Base-by-base conservation (phyloP, 2,888 invertebrate species). In the Ophion obscuratus region DNA sequence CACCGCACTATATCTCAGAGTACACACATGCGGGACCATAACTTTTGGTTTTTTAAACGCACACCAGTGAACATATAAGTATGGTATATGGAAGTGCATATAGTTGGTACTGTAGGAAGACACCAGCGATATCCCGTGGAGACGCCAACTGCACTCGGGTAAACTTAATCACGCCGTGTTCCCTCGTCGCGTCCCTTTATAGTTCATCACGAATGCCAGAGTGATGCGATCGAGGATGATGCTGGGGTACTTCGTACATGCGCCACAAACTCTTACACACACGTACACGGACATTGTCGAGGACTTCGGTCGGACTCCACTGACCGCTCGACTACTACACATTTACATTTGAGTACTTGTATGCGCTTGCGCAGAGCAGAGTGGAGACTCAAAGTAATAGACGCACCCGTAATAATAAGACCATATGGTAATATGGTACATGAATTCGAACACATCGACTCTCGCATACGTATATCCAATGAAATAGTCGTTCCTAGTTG, bases 101-200 rank as follows among this genome's bases (percentile, higher is more conserved):
- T 66, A 57, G 59, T 59, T 68, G 53, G 44, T 64, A 59, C 31
- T 44, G 53, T 66, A 71, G 76, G 44, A 84, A 81, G 66, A 77
- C 14, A 57, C 62, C 24, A 17, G 62, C 36, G 74, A 84, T 84
- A 79, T 81, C 84, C 84, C 81, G 77, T 61, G 62, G 91, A 89
- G 92, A 91, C 87, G 90, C 90, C 89, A 92, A 91, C 90, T 87
- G 88, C 57, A 10, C 87, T 87, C 88, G 81, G 88, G 85, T 88
- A 89, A 67, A 66, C 90, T 91, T 91, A 90, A 91, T 91, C 90
- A 90, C 87, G 88, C 77, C 24, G 31, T 36, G 78, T 77, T 80
- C 66, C 57, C 74, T 68, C 73, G 74, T 80, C 83, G 81, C 83
- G 81, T 87, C 87, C 89, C 85, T 88, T 84, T 81, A 88, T 89